phyloP scores from a whole-genome alignment of 2,113 vertebrate genomes.

The Epinephelus cyanopodus region DNA sequence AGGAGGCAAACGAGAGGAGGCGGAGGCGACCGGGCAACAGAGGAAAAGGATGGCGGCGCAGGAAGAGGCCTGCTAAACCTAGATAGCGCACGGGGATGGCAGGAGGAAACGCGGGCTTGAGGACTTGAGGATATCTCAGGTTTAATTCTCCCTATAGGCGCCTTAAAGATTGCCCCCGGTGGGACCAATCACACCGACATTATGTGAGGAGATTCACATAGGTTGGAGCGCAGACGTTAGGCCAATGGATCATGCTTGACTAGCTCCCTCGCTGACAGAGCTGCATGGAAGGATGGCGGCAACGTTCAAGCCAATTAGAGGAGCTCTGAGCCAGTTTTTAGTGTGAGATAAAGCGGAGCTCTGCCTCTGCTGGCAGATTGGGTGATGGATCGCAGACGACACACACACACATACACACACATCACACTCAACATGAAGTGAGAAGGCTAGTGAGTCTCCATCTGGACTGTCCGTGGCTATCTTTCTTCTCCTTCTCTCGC shows the following conservation, averaged over 20 bases:
- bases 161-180: conserved; percentile 39
- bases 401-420: conserved; percentile 44
- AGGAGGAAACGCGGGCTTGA: conserved; percentile 43
- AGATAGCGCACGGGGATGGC: conserved; percentile 59
- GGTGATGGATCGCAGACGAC: conserved; percentile 68
- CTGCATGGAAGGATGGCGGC: conserved; percentile 53
- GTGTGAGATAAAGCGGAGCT: conserved; percentile 63
- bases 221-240: conserved; percentile 41
- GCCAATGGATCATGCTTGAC: conserved; percentile 62
- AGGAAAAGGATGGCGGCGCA: background rate
- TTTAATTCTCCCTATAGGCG: conserved; percentile 60
- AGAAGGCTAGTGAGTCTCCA: conserved; percentile 68
- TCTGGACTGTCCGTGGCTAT: conserved; percentile 62
- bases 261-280: conserved; percentile 61
- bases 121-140: conserved; percentile 53
- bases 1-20: conserved; percentile 51
- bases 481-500: conserved; percentile 29
- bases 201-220: conserved; percentile 41
- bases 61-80: conserved; percentile 60
- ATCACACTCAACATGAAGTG: conserved; percentile 69
- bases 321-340: conserved; percentile 66
- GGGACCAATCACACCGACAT: conserved; percentile 66
- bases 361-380: conserved; percentile 74
- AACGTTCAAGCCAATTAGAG: conserved; percentile 75
- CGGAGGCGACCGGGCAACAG: conserved; percentile 32